Evolutionary conservation across 2,888 invertebrate genomes (phyloP).

Genomic region (Dione vanillae): DNA sequence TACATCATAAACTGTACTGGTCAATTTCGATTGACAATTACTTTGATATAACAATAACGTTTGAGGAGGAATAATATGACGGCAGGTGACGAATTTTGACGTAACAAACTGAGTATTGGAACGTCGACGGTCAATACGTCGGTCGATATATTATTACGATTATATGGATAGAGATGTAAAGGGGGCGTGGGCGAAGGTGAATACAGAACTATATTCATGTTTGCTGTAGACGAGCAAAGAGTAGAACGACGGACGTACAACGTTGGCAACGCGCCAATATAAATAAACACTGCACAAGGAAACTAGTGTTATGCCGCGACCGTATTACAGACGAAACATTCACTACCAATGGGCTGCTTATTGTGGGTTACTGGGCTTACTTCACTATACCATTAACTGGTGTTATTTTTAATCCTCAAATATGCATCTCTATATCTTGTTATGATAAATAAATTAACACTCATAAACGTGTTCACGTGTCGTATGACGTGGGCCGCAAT

Average conservation of each 20-base stretch:
- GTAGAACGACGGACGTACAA: constrained; percentile 74
- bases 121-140: constrained; percentile 67
- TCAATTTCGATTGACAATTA: constrained; percentile 51
- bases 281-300: constrained; percentile 84
- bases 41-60: constrained; percentile 63
- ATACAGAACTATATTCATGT: constrained; percentile 65
- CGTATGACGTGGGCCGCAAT: constrained; percentile 44
- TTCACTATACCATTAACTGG: constrained; percentile 49
- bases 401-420: constrained; percentile 13
- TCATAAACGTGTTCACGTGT: constrained; percentile 38
- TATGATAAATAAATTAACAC: constrained; percentile 21
- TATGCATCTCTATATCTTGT: not conserved
- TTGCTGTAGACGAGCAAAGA: constrained; percentile 70
- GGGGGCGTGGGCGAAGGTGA: constrained; percentile 70
- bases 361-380: constrained; percentile 81
- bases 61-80: constrained; percentile 63
- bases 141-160: constrained; percentile 61
- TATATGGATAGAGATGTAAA: constrained; percentile 64
- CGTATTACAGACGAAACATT: constrained; percentile 83
- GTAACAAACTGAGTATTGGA: constrained; percentile 58
- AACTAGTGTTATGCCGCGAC: constrained; percentile 84
- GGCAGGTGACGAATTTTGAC: constrained; percentile 73
- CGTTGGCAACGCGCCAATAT: constrained; percentile 78
- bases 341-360: constrained; percentile 81
- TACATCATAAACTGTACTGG: constrained; percentile 2